Conservation (phyloP, 2,797 vertebrate genomes). For the Zenarchopterus dispar region DNA sequence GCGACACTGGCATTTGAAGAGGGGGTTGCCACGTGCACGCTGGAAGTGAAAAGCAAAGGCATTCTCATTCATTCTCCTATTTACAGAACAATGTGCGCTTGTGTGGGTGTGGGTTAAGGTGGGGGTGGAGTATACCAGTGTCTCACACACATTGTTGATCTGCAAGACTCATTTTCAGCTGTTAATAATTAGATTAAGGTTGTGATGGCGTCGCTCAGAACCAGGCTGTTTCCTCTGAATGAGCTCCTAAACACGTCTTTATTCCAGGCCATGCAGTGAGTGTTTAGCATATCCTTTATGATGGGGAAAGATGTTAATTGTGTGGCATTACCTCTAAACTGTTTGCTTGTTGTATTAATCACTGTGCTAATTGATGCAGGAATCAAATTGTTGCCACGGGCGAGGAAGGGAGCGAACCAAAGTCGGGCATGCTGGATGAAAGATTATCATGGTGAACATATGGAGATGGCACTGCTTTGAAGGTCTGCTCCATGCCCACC, state of each 20-base stretch:
- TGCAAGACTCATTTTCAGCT: conserved; percentile 89
- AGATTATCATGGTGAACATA: conserved; percentile 92
- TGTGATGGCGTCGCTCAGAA: conserved; percentile 89
- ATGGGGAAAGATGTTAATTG: conserved; percentile 99
- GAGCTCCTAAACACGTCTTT: conserved; percentile 92
- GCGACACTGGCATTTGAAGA: conserved; percentile 81
- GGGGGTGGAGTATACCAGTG: conserved; percentile 39
- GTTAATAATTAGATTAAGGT: conserved; percentile 98
- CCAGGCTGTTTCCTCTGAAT: conserved; percentile 88
- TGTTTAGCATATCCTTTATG: conserved; percentile 96
- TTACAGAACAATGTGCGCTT: conserved; percentile 82
- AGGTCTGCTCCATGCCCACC: conserved; percentile 81
- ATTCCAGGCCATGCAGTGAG: conserved; percentile 89
- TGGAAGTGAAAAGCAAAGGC: conserved; percentile 87
- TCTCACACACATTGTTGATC: conserved; percentile 56
- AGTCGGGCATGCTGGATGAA: conserved; percentile 89
- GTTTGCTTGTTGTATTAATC: conserved; percentile 99
- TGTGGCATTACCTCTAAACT: conserved; percentile 99
- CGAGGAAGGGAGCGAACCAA: conserved; percentile 88
- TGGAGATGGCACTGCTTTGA: conserved; percentile 92
- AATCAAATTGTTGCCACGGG: conserved; percentile 97
- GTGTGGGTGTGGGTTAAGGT: conserved; percentile 29
- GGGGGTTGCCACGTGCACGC: conserved; percentile 83
- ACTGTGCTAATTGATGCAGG: conserved; percentile 99
- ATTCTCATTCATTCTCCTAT: conserved; percentile 83